Evolutionary conservation across 2,797 vertebrate genomes (phyloP).

Genomic region (Spinus olivaceus): DNA sequence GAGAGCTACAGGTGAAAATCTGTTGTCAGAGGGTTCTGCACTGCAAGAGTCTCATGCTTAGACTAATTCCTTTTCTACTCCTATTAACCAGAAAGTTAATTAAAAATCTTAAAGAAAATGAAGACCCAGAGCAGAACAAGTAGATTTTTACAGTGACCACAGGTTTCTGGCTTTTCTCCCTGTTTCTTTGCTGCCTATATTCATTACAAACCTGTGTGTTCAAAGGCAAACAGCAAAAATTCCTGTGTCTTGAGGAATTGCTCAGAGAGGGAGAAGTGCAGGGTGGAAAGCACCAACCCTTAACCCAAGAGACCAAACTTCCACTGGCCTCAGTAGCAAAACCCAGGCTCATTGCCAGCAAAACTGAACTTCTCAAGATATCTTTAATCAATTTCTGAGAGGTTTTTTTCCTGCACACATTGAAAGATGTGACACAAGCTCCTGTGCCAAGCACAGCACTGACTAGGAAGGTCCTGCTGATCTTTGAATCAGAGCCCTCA

Average conservation of each 20-base stretch:
- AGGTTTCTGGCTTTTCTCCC: background rate
- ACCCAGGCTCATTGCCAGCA: background rate
- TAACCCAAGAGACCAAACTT: background rate
- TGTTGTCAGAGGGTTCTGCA: background rate
- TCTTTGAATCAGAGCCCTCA: background rate
- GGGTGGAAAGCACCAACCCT: background rate
- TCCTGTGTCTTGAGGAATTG: background rate
- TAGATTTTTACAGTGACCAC: background rate
- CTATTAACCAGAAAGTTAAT: background rate
- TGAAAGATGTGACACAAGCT: background rate
- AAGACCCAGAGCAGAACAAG: background rate
- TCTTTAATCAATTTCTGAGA: background rate
- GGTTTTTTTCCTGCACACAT: rapidly evolving
- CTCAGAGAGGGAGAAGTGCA: background rate
- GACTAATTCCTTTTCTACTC: background rate
- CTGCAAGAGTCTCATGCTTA: background rate
- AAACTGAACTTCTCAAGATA: background rate
- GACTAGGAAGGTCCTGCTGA: background rate
- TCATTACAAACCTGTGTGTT: background rate
- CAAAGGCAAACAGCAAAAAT: background rate
- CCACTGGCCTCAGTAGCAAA: background rate
- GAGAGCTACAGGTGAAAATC: background rate
- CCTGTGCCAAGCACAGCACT: background rate
- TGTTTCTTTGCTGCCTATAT: background rate
- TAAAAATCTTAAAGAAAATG: background rate